phyloP scores from a whole-genome alignment of 2,797 vertebrate genomes.

The Melanogrammus aeglefinus region DNA sequence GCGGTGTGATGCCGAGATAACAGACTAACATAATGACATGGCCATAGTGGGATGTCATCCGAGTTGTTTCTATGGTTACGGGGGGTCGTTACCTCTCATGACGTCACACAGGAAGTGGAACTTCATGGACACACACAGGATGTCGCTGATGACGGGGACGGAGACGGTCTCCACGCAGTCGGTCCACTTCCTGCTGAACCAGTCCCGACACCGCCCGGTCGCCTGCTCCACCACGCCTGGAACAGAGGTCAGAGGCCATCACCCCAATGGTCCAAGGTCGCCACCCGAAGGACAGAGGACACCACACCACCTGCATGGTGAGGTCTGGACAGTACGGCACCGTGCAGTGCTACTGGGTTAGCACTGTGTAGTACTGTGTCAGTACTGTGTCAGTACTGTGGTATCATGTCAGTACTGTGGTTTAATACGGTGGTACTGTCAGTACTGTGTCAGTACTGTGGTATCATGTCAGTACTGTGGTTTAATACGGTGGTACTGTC shows the following conservation, averaged over 20 bases:
- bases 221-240: conserved; percentile 77
- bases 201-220: conserved; percentile 69
- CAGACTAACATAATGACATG: no score
- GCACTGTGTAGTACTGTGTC: not conserved
- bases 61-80: not conserved
- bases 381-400: not conserved
- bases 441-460: not conserved
- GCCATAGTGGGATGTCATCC: not conserved
- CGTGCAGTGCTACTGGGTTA: not conserved
- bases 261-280: no score
- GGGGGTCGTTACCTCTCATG: conserved; percentile 65
- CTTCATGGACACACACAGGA: conserved; percentile 86
- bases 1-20: no score
- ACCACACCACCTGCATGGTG: no score
- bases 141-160: conserved; percentile 76
- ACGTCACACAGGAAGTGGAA: conserved; percentile 81
- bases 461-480: not conserved
- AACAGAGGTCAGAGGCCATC: not conserved
- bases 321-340: no score
- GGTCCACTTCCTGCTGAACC: conserved; percentile 72
- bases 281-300: no score
- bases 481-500: not conserved
- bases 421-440: not conserved
- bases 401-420: not conserved
- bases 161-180: conserved; percentile 66